Percentiles rank a stretch among this genome's conserved stretches.
These are phyloP conservation scores for Neomonachus schauinslandi DNA, from an alignment of 2,113 vertebrate species.

Conservation along the genomic window DNA sequence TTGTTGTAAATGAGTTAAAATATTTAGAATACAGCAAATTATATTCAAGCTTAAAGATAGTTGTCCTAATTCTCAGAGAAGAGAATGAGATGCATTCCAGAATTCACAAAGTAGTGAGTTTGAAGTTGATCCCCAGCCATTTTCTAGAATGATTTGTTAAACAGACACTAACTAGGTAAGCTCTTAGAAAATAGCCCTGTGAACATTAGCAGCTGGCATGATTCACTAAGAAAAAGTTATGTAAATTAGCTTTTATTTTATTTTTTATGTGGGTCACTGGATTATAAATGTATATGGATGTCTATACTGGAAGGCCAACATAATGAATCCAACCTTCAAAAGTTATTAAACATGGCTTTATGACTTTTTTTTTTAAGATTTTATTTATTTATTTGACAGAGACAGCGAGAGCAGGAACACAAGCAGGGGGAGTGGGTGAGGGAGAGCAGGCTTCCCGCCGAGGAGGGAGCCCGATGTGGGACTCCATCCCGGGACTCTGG, in stretches of 20 bases:
- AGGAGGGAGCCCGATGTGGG: too few relatives aligned
- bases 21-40: not conserved
- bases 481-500: too few relatives aligned
- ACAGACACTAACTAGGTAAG: not conserved
- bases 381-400: too few relatives aligned
- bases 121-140: conserved; percentile 60
- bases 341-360: not conserved
- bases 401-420: too few relatives aligned
- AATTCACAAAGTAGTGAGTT: conserved; percentile 68
- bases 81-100: not conserved
- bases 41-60: not conserved
- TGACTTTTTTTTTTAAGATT: not conserved
- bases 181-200: not conserved
- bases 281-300: not conserved
- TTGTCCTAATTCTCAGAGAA: conserved; percentile 1
- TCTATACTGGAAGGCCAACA: not conserved
- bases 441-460: too few relatives aligned
- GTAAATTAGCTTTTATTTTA: not conserved
- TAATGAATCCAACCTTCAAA: not conserved
- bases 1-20: not conserved
- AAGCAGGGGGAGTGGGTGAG: too few relatives aligned
- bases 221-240: not conserved
- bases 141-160: not conserved
- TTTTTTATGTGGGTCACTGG: not conserved
- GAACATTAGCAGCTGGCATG: not conserved